Evolutionary conservation across 2,888 invertebrate species (phyloP).

Genomic region (Eupsilia transversa): DNA sequence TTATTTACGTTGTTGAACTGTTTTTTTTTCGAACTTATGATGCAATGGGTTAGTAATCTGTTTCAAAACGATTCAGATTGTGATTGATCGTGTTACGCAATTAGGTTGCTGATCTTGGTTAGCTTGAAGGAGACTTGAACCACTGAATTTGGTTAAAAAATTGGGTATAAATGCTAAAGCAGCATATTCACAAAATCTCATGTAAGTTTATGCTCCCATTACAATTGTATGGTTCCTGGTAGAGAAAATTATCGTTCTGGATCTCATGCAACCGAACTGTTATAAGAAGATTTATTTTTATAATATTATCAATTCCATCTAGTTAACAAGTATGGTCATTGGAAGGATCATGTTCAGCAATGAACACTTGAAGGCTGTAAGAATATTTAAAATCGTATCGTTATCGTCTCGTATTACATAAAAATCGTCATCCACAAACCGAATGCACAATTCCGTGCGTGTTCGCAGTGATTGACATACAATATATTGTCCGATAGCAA

Average conservation of each 20-base stretch:
- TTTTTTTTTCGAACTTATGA: too few species aligned
- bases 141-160: neutral
- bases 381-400: slow-evolving; percentile 36
- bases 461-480: slow-evolving; percentile 84
- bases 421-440: slow-evolving; percentile 23
- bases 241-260: neutral
- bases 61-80: too few species aligned
- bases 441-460: slow-evolving; percentile 77
- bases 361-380: slow-evolving; percentile 5
- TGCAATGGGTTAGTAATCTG: too few species aligned
- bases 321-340: neutral
- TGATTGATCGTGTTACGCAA: too few species aligned
- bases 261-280: neutral
- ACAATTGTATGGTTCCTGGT: neutral
- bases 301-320: slow-evolving; percentile 19
- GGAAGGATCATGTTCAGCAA: neutral
- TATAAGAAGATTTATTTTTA: slow-evolving; percentile 6
- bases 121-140: too few species aligned
- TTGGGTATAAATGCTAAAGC: too few species aligned
- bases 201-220: too few species aligned
- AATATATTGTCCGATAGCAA: slow-evolving; percentile 85
- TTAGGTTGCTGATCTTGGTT: too few species aligned
- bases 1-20: too few species aligned
- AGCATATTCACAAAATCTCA: too few species aligned
- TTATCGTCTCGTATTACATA: slow-evolving; percentile 42